Evolutionary conservation across 2,888 invertebrate genomes (phyloP), one percentile per base, ranked within the genome.

Genomic region (Amphiduros pacificus): DNA sequence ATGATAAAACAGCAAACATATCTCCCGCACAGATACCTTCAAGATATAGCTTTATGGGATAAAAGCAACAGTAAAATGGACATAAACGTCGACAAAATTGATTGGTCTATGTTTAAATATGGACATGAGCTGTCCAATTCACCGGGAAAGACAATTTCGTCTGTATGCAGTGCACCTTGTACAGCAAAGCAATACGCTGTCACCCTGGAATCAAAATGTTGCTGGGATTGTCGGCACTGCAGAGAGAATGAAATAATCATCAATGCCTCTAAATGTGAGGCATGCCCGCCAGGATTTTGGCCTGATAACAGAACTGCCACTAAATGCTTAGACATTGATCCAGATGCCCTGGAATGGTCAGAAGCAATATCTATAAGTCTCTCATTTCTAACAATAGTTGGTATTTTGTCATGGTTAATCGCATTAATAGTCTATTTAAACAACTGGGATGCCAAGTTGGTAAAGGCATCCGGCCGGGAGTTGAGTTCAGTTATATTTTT

Each of bases 171-270:
- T 22, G 6, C 22, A 22, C 44, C 26, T 24, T 27, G 51, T 51
- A 17, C 28, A 24, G 5, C n/a, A 27, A 31, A 32, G 17, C 41
- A 56, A 27, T 44, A 48, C 28, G 27, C 44, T 24, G 41, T 56
- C 29, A 44, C 44, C 29, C 29, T 40, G 17, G 56, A 56, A 11
- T 14, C 48, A 1, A 27, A 49, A 17, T 62, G 65, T 49, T 65
- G 62, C 29, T 70, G 69, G 69, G 61, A 71, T 17, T 70, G 70
- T 49, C 31, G 49, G 2, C 20, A 31, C 22, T 70, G 70, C 41
- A 36, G 63, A 9, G 55, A 60, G 28, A 70, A 70, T 40, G 67
- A 70, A 49, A n/a, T 49, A 14, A 52, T 67, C 17, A 53, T 44
- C 11, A 24, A 44, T n/a, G n/a, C n/a, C n/a, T 62, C 63, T 50